Conservation (phyloP, 2,113 vertebrate species). For the Pomatorhinus ruficollis region DNA sequence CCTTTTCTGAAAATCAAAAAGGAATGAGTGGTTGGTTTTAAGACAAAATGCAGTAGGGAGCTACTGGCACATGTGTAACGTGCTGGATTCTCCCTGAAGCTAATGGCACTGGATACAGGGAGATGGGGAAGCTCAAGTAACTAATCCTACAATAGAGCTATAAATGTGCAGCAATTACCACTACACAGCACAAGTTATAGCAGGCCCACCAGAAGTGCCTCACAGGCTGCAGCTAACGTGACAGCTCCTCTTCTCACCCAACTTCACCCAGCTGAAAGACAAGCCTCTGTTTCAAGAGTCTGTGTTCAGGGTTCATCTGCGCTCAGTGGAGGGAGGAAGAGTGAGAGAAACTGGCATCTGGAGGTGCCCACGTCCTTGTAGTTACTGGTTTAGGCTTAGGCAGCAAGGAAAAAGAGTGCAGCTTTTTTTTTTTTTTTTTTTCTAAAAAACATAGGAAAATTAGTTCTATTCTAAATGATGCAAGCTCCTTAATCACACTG, state of each 20-base stretch:
- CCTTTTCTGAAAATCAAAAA: neutral
- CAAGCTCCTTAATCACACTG: neutral
- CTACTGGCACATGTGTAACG: neutral
- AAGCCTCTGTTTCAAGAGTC: neutral
- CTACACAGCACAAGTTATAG: neutral
- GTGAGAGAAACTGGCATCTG: neutral
- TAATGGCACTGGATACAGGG: neutral
- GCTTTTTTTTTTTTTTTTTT: neutral
- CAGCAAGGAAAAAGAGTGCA: neutral
- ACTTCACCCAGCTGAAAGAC: neutral
- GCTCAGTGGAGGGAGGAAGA: neutral
- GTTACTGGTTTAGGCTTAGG: neutral
- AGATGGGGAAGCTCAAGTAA: neutral
- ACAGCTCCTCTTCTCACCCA: neutral
- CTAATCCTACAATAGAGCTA: neutral
- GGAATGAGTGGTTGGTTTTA: neutral
- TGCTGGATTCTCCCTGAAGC: constrained; percentile 25
- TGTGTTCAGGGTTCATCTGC: neutral
- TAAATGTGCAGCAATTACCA: neutral
- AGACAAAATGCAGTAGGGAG: neutral
- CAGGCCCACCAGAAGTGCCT: neutral
- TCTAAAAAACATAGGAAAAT: neutral
- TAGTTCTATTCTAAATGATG: neutral
- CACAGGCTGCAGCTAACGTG: neutral
- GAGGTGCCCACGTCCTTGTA: neutral